A percentile compares a stretch with the other conserved stretches of the same genome.
These are phyloP conservation scores for Hydrocynus forskahlii DNA, from an alignment of 2,797 vertebrate genomes.

Conservation along the genomic window DNA sequence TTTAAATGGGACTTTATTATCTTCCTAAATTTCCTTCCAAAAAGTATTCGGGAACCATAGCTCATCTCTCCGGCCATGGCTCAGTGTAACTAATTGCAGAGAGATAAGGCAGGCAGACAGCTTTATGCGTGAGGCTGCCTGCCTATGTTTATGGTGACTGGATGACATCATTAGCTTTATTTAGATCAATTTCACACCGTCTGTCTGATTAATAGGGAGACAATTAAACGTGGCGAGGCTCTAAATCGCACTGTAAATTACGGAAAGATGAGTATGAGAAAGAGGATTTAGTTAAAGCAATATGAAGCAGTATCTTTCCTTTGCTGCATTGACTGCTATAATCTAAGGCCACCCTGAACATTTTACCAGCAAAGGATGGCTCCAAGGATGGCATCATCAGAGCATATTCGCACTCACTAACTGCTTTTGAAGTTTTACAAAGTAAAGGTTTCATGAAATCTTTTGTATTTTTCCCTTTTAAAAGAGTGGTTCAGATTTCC, in stretches of 20 bases:
- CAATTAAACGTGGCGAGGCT: constrained; percentile 69
- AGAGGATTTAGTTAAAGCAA: constrained; percentile 25
- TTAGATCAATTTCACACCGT: constrained; percentile 66
- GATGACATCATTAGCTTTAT: constrained; percentile 72
- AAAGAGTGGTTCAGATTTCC: background rate
- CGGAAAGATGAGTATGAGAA: constrained; percentile 28
- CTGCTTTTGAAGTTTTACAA: constrained; percentile 5
- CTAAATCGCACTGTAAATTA: constrained; percentile 71
- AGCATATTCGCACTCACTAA: constrained; percentile 5
- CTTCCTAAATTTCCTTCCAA: constrained; percentile 6
- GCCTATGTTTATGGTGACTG: constrained; percentile 62
- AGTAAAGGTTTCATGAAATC: background rate
- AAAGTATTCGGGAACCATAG: constrained; percentile 4
- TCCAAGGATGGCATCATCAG: constrained; percentile 5
- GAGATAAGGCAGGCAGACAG: constrained; percentile 57
- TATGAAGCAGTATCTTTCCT: constrained; percentile 10
- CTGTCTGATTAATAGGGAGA: constrained; percentile 68
- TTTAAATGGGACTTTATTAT: constrained; percentile 38
- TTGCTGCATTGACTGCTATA: background rate
- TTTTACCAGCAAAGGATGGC: constrained; percentile 8
- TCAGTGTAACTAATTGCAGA: constrained; percentile 48
- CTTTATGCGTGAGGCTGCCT: constrained; percentile 63
- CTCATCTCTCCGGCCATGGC: constrained; percentile 8
- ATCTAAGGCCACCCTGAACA: constrained; percentile 21
- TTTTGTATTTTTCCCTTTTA: background rate